Base-by-base conservation (phyloP, 2,888 invertebrate species). In the Fissipunctia ypsillon region DNA sequence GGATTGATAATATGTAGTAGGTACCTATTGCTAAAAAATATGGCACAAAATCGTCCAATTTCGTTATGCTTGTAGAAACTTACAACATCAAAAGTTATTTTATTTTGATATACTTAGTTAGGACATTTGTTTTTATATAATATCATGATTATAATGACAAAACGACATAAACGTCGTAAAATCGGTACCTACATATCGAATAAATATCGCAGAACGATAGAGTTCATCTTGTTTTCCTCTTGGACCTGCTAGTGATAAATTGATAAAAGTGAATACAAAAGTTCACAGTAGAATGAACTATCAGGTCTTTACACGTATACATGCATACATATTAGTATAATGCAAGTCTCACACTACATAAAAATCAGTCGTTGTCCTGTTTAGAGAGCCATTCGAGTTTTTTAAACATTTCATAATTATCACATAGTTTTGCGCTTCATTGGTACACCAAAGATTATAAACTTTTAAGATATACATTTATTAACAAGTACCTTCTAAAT, bases 331-430 rank as follows among this genome's bases (percentile, higher is more conserved):
- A 45, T 22, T 41, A 45, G 19, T 19, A n/a, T 48, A 25, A 9
- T 22, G 7, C 28, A 31, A 28, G n/a, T 60, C 50, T 35, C 25
- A 52, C 1, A 16, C 72, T 83, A 72, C 35, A 43, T 52, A 35
- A 65, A 80, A 78, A 83, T 79, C 79, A 84, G 79, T 79, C 84
- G 9, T 63, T 41, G 60, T 56, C 63, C 22, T 54, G 35, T 59
- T 50, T 25, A 35, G n/a, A 28, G 45, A 28, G 28, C 38, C n/a
- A 57, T 31, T 61, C 38, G 10, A 35, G 43, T 43, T 74, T 74
- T 57, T 56, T 16, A 4, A 25, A n/a, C 9, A 6, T 52, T 41
- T 52, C n/a, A 31, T 63, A 16, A 16, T 25, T 60, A 63, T 63
- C 78, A 83, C 71, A 65, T 56, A 31, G 14, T 45, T 61, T 82